Percentiles rank a stretch among this genome's conserved stretches.
Conservation (phyloP, 2,888 invertebrate species). For the Trissonchulus latispiculum region DNA sequence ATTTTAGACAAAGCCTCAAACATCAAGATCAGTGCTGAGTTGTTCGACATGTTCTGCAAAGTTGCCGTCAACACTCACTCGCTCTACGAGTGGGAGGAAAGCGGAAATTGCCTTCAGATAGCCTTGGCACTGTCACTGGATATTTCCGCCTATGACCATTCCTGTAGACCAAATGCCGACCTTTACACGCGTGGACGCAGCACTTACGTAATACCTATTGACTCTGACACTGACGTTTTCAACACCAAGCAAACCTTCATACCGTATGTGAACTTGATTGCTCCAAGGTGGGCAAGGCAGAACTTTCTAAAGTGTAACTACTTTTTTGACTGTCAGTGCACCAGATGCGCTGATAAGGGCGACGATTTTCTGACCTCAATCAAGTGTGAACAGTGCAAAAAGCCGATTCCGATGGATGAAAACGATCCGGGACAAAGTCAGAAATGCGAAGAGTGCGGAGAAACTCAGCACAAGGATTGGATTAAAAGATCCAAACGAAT, state of each 20-base stretch:
- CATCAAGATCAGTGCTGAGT: neutral
- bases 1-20: neutral
- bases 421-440: neutral
- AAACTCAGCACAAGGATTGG: neutral
- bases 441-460: neutral
- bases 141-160: conserved; percentile 8
- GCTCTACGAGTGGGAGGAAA: conserved; percentile 6
- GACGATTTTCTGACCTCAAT: neutral
- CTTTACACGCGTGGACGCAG: neutral
- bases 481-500: neutral
- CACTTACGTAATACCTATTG: neutral
- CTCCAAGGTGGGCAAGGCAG: conserved; percentile 5
- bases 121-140: neutral
- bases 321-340: conserved; percentile 12
- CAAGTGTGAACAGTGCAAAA: neutral
- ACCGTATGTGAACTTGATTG: neutral
- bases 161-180: neutral
- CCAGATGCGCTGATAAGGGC: neutral
- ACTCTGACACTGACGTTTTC: neutral
- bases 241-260: neutral
- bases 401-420: neutral
- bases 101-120: neutral
- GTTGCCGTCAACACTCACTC: conserved; percentile 9
- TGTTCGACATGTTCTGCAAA: conserved; percentile 9
- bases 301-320: neutral